phyloP scores from a whole-genome alignment of 2,888 invertebrate genomes.

The Ypsolopha sequella region DNA sequence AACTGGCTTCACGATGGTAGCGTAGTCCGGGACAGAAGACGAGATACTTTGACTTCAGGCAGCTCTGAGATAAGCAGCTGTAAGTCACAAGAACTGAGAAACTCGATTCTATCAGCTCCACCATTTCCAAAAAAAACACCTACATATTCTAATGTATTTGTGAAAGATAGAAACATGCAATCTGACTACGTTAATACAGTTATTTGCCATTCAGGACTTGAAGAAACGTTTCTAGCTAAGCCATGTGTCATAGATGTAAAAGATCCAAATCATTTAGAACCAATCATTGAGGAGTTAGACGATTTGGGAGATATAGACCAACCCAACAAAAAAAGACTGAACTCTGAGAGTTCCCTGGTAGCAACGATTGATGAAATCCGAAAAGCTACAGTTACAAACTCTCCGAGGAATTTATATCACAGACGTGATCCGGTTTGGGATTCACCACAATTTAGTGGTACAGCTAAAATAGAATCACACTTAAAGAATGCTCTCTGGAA shows the following conservation, averaged over 20 bases:
- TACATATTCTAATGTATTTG: constrained; percentile 60
- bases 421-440: constrained; percentile 64
- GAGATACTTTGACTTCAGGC: constrained; percentile 68
- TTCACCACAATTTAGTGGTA: constrained; percentile 41
- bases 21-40: constrained; percentile 68
- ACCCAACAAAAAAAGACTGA: constrained; percentile 47
- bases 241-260: constrained; percentile 68
- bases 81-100: constrained; percentile 54
- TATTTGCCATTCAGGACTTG: constrained; percentile 52
- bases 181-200: constrained; percentile 68
- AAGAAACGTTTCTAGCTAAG: constrained; percentile 66
- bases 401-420: constrained; percentile 68
- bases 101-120: constrained; percentile 53
- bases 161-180: constrained; percentile 50
- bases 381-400: constrained; percentile 67
- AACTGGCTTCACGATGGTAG: constrained; percentile 74
- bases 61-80: constrained; percentile 70
- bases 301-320: constrained; percentile 59
- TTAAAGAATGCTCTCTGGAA: constrained; percentile 59
- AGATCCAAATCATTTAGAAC: constrained; percentile 66
- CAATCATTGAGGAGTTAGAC: constrained; percentile 70
- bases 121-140: constrained; percentile 53
- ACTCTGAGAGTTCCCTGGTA: constrained; percentile 71
- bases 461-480: constrained; percentile 40
- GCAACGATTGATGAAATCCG: constrained; percentile 75